Conservation (phyloP, 2,888 invertebrate species). For the Schrankia costaestrigalis region DNA sequence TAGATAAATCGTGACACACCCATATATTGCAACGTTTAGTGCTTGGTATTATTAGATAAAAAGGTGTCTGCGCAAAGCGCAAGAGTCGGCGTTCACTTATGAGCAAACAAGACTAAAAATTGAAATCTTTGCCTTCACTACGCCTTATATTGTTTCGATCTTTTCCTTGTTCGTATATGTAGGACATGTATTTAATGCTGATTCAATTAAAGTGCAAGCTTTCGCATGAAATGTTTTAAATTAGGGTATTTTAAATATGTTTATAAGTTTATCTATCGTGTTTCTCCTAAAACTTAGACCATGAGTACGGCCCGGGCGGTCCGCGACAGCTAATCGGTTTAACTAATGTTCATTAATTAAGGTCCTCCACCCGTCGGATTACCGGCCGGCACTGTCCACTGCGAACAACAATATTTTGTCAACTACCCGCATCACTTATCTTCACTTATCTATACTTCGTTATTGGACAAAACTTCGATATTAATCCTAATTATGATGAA, state of each 20-base stretch:
- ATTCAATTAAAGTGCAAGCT: too few species aligned
- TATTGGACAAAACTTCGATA: conserved; percentile 27
- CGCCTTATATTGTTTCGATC: not conserved
- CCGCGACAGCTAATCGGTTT: conserved; percentile 60
- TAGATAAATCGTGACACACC: conserved; percentile 45
- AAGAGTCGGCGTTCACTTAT: conserved; percentile 24
- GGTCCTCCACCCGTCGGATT: conserved; percentile 53
- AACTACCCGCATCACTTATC: conserved; percentile 44
- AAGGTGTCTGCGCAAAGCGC: conserved; percentile 20
- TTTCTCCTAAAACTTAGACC: conserved; percentile 36
- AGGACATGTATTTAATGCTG: too few species aligned
- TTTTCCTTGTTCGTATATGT: not conserved
- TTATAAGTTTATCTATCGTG: conserved; percentile 26
- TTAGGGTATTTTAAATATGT: conserved; percentile 18
- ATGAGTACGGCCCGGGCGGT: conserved; percentile 46
- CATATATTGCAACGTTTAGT: conserved; percentile 40
- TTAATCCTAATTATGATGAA: conserved; percentile 50
- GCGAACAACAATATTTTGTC: conserved; percentile 64
- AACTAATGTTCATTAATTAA: conserved; percentile 72
- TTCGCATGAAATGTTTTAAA: too few species aligned
- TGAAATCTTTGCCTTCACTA: not conserved
- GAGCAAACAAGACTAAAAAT: not conserved
- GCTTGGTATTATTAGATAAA: conserved; percentile 33
- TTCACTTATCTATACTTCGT: conserved; percentile 26
- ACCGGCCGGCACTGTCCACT: conserved; percentile 45